A percentile compares a stretch with the other conserved stretches of the same genome.
These are phyloP conservation scores for Furnarius figulus DNA, from an alignment of 2,113 vertebrate species.

Conservation along the genomic window DNA sequence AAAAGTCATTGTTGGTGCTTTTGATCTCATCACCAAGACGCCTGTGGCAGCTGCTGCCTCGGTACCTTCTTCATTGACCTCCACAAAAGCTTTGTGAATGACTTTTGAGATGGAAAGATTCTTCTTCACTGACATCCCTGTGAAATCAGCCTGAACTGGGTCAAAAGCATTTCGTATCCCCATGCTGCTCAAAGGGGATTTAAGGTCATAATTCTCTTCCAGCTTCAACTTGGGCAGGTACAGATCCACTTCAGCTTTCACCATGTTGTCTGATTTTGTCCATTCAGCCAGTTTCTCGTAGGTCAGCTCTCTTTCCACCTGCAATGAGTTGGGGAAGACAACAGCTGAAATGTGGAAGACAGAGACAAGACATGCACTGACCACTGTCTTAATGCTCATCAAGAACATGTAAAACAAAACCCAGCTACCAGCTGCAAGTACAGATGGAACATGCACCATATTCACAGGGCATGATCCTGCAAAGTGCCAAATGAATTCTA, in stretches of 20 bases:
- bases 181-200: slow-evolving; percentile 73
- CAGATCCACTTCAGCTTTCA: slow-evolving; percentile 67
- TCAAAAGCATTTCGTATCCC: slow-evolving; percentile 84
- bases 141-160: slow-evolving; percentile 72
- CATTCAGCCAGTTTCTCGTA: slow-evolving; percentile 80
- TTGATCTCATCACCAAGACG: slow-evolving; percentile 66
- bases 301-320: slow-evolving; percentile 82
- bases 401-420: background rate
- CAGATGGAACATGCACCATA: rapidly evolving
- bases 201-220: slow-evolving; percentile 81
- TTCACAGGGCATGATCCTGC: background rate
- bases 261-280: slow-evolving; percentile 77
- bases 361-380: background rate
- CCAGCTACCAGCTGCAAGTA: background rate
- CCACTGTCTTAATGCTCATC: background rate
- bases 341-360: background rate
- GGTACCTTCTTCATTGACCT: slow-evolving; percentile 89
- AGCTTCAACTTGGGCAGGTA: slow-evolving; percentile 82
- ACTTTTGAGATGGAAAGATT: slow-evolving; percentile 83
- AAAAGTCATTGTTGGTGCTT: background rate
- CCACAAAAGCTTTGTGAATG: slow-evolving; percentile 87
- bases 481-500: background rate
- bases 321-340: background rate
- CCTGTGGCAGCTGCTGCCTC: slow-evolving; percentile 83
- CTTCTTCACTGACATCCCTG: slow-evolving; percentile 79